Evolutionary conservation across 2,113 vertebrate species (phyloP).

Genomic region (Naja naja): DNA sequence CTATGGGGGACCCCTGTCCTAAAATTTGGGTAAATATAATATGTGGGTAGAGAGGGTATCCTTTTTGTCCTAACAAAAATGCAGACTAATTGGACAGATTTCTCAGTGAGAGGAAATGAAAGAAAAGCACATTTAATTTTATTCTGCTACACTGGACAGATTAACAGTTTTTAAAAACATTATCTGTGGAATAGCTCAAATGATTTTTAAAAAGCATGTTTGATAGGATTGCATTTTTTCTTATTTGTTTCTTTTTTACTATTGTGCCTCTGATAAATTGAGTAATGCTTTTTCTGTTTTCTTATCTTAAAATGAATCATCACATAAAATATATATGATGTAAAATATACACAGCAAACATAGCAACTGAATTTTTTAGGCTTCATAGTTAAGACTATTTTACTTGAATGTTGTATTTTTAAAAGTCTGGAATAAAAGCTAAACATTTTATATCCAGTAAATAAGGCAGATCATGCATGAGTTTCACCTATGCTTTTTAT

Average conservation of each 20-base stretch:
- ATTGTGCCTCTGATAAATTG: background rate
- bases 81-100: background rate
- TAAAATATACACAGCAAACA: background rate
- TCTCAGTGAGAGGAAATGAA: background rate
- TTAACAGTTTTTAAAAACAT: background rate
- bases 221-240: background rate
- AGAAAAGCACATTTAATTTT: background rate
- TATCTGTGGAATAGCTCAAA: background rate
- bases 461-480: background rate
- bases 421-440: background rate
- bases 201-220: background rate
- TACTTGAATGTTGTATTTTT: background rate
- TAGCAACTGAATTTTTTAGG: background rate
- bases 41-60: background rate
- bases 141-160: background rate
- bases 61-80: background rate
- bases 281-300: background rate
- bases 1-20: background rate
- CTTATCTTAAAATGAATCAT: background rate
- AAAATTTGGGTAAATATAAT: background rate
- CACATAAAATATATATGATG: background rate
- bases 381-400: background rate
- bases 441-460: background rate
- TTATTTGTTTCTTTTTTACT: background rate
- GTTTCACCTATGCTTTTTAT: background rate